Conservation (phyloP, 2,888 invertebrate genomes). For the Trissoscelio sp. region DNA sequence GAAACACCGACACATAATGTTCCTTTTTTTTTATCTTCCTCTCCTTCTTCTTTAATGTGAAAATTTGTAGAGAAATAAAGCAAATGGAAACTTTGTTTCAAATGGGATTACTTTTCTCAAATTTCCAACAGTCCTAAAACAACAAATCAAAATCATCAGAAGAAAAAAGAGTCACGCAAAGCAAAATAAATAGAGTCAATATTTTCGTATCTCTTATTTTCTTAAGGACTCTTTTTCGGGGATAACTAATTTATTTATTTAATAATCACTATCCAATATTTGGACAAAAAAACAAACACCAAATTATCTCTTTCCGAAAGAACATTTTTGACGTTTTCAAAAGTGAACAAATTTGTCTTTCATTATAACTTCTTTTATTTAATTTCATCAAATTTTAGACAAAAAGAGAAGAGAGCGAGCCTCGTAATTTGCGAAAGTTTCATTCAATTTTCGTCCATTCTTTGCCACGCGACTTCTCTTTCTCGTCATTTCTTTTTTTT, state of each 20-base stretch:
- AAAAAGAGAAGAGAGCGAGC: not conserved
- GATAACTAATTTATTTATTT: slow-evolving; percentile 4
- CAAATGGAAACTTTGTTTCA: not conserved
- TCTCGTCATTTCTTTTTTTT: slow-evolving; percentile 56
- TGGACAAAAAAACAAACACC: not conserved
- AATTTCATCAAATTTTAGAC: not conserved
- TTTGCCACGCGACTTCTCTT: slow-evolving; percentile 59
- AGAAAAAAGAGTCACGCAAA: not conserved
- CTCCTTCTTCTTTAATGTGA: no score
- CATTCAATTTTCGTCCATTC: slow-evolving; percentile 39
- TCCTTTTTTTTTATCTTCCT: no score
- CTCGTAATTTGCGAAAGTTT: slow-evolving; percentile 33
- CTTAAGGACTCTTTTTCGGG: slow-evolving; percentile 2
- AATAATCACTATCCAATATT: slow-evolving; percentile 5
- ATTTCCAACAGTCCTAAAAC: slow-evolving; percentile 1
- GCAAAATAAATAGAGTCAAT: not conserved
- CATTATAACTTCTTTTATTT: not conserved
- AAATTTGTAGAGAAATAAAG: no score
- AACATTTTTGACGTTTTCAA: not conserved
- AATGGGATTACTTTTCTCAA: slow-evolving; percentile 1
- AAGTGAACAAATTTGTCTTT: not conserved
- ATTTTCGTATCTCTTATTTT: not conserved
- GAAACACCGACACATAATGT: no score
- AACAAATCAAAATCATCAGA: not conserved
- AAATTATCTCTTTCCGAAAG: not conserved